Evolutionary conservation across 2,113 vertebrate genomes (phyloP).

Genomic region (Vidua macroura): DNA sequence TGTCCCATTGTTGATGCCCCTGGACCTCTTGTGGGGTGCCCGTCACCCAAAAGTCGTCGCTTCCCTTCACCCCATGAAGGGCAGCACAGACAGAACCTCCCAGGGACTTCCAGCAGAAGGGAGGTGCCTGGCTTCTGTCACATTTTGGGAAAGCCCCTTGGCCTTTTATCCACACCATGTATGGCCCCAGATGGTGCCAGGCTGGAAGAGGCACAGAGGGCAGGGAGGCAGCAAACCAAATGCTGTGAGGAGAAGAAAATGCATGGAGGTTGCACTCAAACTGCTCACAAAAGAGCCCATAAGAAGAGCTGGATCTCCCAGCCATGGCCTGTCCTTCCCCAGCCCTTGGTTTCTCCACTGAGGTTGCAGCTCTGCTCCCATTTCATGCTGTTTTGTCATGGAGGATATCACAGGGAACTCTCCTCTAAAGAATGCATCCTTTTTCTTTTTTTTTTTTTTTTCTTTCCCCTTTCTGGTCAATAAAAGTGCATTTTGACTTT

Average conservation of each 20-base stretch:
- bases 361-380: background rate
- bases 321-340: background rate
- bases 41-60: rapidly evolving
- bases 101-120: background rate
- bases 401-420: background rate
- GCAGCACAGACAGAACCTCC: background rate
- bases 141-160: background rate
- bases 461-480: background rate
- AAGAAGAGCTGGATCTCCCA: background rate
- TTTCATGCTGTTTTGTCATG: background rate
- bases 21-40: background rate
- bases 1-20: background rate
- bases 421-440: background rate
- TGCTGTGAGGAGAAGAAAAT: background rate
- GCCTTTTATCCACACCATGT: background rate
- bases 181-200: rapidly evolving
- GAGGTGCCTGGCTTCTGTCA: background rate
- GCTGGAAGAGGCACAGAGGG: background rate
- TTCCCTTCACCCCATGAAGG: background rate
- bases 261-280: rapidly evolving
- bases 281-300: background rate
- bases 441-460: background rate
- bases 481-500: slow-evolving; percentile 55
- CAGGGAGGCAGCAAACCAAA: background rate
- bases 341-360: background rate